phyloP scores from a whole-genome alignment of 2,113 vertebrate genomes.

The Cynocephalus volans region DNA sequence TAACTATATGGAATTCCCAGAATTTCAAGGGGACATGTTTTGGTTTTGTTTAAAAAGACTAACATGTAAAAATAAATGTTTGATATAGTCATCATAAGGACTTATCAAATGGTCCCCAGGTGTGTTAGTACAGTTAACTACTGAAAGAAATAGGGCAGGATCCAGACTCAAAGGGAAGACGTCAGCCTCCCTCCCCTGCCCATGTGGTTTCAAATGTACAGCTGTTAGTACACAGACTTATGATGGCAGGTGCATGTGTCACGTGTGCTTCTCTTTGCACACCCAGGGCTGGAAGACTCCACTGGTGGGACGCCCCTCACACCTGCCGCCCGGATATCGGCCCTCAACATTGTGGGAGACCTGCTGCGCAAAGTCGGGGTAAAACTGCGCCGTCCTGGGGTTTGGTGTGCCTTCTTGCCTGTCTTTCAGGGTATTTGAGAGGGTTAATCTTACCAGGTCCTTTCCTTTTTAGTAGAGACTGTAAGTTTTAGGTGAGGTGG shows the following conservation, averaged over 20 bases:
- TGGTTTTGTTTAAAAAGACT: background rate
- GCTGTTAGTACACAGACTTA: fast-evolving
- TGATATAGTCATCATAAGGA: background rate
- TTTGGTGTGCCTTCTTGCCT: background rate
- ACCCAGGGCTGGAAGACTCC: conserved; percentile 90
- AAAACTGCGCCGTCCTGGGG: conserved; percentile 74
- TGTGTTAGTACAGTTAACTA: background rate
- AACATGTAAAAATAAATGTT: background rate
- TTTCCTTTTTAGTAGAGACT: background rate
- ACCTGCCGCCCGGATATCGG: conserved; percentile 97
- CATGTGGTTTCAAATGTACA: fast-evolving
- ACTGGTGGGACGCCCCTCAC: conserved; percentile 94
- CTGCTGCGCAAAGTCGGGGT: conserved; percentile 98
- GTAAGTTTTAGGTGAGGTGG: background rate
- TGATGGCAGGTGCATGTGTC: background rate
- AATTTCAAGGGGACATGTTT: background rate
- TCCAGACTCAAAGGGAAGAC: background rate
- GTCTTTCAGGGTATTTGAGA: background rate
- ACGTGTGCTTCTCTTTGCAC: fast-evolving
- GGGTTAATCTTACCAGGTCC: too few relatives aligned
- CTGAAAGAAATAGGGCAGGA: background rate
- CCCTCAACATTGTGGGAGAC: conserved; percentile 98
- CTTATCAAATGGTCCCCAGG: background rate
- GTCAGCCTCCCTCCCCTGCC: fast-evolving
- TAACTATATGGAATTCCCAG: background rate